Evolutionary conservation across 2,797 vertebrate species (phyloP).

Genomic region (Mormyrus hasselquistii): DNA sequence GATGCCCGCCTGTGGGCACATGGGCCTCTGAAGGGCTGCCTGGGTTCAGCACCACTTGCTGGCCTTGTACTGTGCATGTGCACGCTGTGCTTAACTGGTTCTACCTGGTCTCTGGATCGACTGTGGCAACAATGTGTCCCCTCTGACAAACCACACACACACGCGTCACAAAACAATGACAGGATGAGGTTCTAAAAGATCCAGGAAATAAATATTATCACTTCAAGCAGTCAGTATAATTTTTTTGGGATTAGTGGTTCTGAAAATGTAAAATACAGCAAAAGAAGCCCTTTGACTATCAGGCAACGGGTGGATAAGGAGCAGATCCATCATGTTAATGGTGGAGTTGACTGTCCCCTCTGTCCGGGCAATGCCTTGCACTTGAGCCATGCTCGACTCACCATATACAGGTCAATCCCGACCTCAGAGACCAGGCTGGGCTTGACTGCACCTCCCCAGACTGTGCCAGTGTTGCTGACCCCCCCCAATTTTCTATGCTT

Average conservation of each 20-base stretch:
- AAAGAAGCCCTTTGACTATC: not conserved
- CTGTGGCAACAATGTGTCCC: conserved; percentile 13
- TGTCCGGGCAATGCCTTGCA: not conserved
- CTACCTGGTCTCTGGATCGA: conserved; percentile 24
- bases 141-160: not conserved
- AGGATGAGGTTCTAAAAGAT: not conserved
- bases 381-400: not conserved
- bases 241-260: not conserved
- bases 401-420: not conserved
- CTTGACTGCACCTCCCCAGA: not conserved
- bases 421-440: not conserved
- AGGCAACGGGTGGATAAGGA: not conserved
- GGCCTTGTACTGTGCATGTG: not conserved
- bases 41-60: no score
- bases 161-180: not conserved
- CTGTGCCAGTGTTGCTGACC: no score
- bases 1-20: conserved; percentile 37
- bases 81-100: conserved; percentile 16
- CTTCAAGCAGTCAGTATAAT: not conserved
- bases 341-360: not conserved
- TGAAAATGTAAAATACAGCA: not conserved
- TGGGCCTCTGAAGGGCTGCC: not conserved
- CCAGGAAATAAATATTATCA: not conserved
- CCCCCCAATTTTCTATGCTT: conserved; percentile 17
- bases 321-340: not conserved